Conservation (phyloP, 1,140 invertebrate genomes). For the Hylaeus volcanicus region DNA sequence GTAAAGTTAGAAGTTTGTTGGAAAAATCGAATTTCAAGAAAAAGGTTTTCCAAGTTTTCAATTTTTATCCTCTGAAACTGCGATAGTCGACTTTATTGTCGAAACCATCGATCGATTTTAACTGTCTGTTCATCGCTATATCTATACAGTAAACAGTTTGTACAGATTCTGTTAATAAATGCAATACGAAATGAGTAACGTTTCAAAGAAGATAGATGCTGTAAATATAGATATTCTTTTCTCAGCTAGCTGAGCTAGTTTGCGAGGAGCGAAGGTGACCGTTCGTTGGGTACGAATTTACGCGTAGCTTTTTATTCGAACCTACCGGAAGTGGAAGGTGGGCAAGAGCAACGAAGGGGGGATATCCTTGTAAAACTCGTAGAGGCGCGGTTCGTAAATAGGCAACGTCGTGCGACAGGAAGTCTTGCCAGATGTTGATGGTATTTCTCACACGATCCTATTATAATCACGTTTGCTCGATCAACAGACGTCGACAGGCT, state of each 20-base stretch:
- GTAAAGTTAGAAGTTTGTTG: too few relatives aligned
- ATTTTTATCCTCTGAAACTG: too few relatives aligned
- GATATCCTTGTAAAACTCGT: constrained; percentile 54
- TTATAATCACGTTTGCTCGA: constrained; percentile 47
- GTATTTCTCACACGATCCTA: constrained; percentile 42
- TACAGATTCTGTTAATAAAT: too few relatives aligned
- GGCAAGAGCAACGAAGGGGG: constrained; percentile 31
- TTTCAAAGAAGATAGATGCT: too few relatives aligned
- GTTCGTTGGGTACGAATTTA: constrained; percentile 29
- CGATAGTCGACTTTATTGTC: too few relatives aligned
- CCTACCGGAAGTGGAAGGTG: constrained; percentile 52
- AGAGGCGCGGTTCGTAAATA: constrained; percentile 55
- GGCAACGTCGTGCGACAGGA: constrained; percentile 45
- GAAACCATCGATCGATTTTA: too few relatives aligned
- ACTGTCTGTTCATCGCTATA: too few relatives aligned
- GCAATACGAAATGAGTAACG: too few relatives aligned
- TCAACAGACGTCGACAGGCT: neutral
- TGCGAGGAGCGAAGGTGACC: neutral
- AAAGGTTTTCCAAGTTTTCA: too few relatives aligned
- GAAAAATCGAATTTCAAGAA: too few relatives aligned
- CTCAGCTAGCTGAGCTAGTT: neutral
- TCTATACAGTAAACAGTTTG: too few relatives aligned
- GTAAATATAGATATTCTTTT: neutral
- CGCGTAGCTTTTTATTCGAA: constrained; percentile 47
- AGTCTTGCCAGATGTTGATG: constrained; percentile 57